Base-by-base conservation (phyloP, 1,140 invertebrate genomes). In the Saccostrea echinata region DNA sequence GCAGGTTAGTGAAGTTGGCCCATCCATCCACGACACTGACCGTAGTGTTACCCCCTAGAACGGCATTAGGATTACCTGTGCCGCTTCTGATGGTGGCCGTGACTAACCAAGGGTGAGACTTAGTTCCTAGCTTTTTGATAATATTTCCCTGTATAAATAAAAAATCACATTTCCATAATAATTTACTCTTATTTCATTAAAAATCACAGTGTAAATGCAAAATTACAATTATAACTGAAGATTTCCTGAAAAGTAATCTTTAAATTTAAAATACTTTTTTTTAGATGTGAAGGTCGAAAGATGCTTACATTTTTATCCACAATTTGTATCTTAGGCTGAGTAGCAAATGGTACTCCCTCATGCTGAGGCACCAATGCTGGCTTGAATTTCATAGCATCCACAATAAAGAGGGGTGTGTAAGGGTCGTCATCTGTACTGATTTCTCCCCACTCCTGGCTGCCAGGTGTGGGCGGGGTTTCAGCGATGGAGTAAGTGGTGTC, bases 1-100 rank as follows among this genome's bases (percentile, higher is more conserved):
- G 24, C 11, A 93, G 85, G 43, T 88, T 89, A 1, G 90, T 90
- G 84, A 93, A 93, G 76, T 92, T 90, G 16, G 92, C 92, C 89
- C 90, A 91, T 27, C 92, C 92, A 83, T 92, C 87, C 12, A 89
- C 82, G 64, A 92, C 91, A n/a, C 85, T 81, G 0, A 91, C 84
- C 0, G 85, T 90, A 0, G 88, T 90, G 53, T 86, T 90, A 13
- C 92, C 92, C 16, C 55, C 52, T 13, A 93, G 80, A 0, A n/a
- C 71, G 13, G 90, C 90, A 8, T 64, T 24, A 0, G 88, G 83
- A n/a, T 90, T 91, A 6, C 88, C 91, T 18, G 89, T 84, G 24
- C 86, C 88, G 16, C 82, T 55, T n/a, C 68, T 16, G 1, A 91
- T 27, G 0, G 52, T 88, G 1, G 89, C 92, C 71, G 89, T 90